Base-by-base conservation (phyloP, 2,797 vertebrate species). In the Enteromius mattozi region DNA sequence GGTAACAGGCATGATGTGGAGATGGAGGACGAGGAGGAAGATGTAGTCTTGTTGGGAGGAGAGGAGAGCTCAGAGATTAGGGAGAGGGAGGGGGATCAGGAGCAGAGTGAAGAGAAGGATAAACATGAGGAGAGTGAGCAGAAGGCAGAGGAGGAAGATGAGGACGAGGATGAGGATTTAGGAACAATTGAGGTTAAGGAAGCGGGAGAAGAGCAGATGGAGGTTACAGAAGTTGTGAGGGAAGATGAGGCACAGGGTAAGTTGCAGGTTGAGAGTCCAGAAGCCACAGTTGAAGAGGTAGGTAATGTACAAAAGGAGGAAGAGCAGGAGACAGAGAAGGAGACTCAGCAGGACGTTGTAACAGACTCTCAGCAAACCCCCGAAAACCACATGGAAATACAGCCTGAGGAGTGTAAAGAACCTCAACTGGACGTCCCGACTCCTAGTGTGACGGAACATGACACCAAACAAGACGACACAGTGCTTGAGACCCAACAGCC, bases 1-100 rank as follows among this genome's bases (percentile, higher is more conserved):
- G 98, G 97, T 99, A 99, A 99, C 93, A 94, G 95, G 91, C 96
- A 96, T 93, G 93, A 96, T 90, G 88, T 96, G 94, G 96, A 96
- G 92, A 95, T 96, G 94, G 96, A 97, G 92, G 96, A 95, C 86
- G 92, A 88, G 91, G 96, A 95, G 89, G 96, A 97, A 91, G 94
- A 95, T 91, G 96, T 97, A 86, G 97, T 97, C 40, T 96, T 96
- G 61, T 95, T 96, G 0, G 96, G 96, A 84, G 92, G 90, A 88
- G 96, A 96, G 87, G 93, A 93, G 81, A 94, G 93, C 37, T 93
- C 94, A 92, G 95, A 95, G 83, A 70, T 85, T 51, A 83, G 70
- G 65, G 81, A 78, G 70, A 71, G 14, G 19, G 85, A 81, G 42
- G 82, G 77, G 24, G 72, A 75, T 37, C 65, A 94, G 88, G 94